Conservation (phyloP, 1,140 invertebrate species). For the Procambarus virginalis region DNA sequence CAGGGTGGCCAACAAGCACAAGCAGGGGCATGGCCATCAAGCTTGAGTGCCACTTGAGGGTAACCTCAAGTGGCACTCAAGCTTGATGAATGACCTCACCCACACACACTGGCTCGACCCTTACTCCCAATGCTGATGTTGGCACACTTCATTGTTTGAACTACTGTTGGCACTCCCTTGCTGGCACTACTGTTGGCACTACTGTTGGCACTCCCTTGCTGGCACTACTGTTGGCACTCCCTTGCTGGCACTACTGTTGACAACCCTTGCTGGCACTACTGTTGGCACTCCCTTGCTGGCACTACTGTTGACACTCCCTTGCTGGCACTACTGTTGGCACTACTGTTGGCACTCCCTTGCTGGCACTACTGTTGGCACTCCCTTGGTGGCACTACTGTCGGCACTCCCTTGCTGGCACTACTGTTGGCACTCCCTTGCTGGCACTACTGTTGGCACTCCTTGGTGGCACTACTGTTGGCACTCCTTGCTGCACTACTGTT, state of each 20-base stretch:
- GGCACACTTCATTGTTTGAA: neutral
- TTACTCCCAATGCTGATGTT: neutral
- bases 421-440: too few species aligned
- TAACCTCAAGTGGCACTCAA: neutral
- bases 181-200: neutral
- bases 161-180: neutral
- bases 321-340: too few species aligned
- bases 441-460: too few species aligned
- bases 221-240: neutral
- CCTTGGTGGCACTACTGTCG: neutral
- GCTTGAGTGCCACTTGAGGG: too few species aligned
- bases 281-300: too few species aligned
- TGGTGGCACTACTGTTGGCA: too few species aligned
- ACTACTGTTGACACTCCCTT: too few species aligned
- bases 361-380: too few species aligned
- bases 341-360: too few species aligned
- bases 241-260: too few species aligned
- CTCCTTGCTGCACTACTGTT: too few species aligned
- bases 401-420: neutral
- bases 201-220: neutral
- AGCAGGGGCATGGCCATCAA: neutral
- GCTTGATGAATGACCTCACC: neutral
- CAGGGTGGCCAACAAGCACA: neutral
- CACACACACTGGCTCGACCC: neutral
- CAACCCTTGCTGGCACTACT: too few species aligned